Percentiles rank a stretch among this genome's conserved stretches.
Conservation (phyloP, 1,140 invertebrate genomes). For the Bombus affinis region DNA sequence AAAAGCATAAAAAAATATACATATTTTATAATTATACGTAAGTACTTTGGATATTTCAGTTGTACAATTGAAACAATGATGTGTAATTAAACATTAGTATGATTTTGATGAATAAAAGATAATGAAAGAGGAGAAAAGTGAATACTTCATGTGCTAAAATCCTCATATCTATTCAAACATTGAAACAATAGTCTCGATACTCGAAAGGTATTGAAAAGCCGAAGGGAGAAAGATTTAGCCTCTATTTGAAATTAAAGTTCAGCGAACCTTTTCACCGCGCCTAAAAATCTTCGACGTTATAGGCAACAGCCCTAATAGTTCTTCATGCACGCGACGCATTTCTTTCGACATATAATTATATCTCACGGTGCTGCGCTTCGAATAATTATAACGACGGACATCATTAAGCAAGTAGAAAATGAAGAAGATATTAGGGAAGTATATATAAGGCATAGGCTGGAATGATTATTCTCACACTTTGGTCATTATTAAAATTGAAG, state of each 20-base stretch:
- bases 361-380: slow-evolving; percentile 62
- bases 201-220: slow-evolving; percentile 3
- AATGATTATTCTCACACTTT: slow-evolving; percentile 65
- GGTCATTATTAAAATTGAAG: slow-evolving; percentile 50
- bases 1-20: not conserved
- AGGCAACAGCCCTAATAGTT: slow-evolving; percentile 40
- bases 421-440: slow-evolving; percentile 66
- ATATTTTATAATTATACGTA: not conserved
- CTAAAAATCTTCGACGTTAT: slow-evolving; percentile 17
- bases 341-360: slow-evolving; percentile 70
- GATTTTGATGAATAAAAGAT: not conserved
- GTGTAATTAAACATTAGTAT: slow-evolving; percentile 14
- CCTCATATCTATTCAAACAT: slow-evolving; percentile 13
- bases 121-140: not conserved
- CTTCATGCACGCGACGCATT: slow-evolving; percentile 23
- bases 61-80: not conserved
- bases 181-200: slow-evolving; percentile 6
- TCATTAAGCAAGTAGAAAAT: slow-evolving; percentile 75
- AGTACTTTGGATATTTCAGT: not conserved
- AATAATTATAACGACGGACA: slow-evolving; percentile 74
- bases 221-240: not conserved
- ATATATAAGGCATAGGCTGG: slow-evolving; percentile 68
- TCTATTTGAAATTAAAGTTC: slow-evolving; percentile 43
- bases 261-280: slow-evolving; percentile 23
- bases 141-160: not conserved